Base-by-base conservation (phyloP, 2,113 vertebrate genomes). In the Telmatochromis brichardi region DNA sequence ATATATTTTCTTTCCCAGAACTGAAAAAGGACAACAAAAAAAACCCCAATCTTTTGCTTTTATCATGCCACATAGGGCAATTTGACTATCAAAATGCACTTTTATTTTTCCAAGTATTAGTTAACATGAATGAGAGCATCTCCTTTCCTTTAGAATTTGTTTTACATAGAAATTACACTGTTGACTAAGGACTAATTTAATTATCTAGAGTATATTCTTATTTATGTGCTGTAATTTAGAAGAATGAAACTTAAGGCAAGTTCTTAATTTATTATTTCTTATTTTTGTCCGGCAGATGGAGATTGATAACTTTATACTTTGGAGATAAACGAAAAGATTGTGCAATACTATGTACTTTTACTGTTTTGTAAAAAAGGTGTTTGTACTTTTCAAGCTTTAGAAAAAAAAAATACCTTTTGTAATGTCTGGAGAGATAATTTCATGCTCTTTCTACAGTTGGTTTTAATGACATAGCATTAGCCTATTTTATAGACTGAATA, bases 341-440 rank as follows among this genome's bases (percentile, higher is more conserved):
- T 97, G 96, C 95, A 97, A 97, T 97, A 96, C 93, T 82, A 93
- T 93, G 92, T 96, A 94, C 93, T 96, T 96, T 96, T 95, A 93
- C 93, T 94, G 94, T 97, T 97, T 97, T 97, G 94, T 97, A 96
- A 94, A 94, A 93, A 92, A 92, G 53, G 89, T 96, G 94, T 96
- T 97, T 97, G 95, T 97, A 97, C 91, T 96, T 97, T 97, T 93
- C 92, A 95, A 96, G 94, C 91, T 95, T 96, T 95, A 95, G 93
- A 42, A 90, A 84, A 86, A 87, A 94, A 87, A 94, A 91, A 86
- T 33, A 90, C 88, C 94, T 96, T 96, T 97, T 96, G 92, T 96
- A 95, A 92, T 28, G 85, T 92, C 91, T 93, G 93, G 86, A 92
- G 90, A 90, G 93, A 88, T 71, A 87, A 95, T 96, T 94, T 96